Percentiles rank a stretch among this genome's conserved stretches.
Conservation (phyloP, 1,140 invertebrate species). For the Potamilus streckersoni region DNA sequence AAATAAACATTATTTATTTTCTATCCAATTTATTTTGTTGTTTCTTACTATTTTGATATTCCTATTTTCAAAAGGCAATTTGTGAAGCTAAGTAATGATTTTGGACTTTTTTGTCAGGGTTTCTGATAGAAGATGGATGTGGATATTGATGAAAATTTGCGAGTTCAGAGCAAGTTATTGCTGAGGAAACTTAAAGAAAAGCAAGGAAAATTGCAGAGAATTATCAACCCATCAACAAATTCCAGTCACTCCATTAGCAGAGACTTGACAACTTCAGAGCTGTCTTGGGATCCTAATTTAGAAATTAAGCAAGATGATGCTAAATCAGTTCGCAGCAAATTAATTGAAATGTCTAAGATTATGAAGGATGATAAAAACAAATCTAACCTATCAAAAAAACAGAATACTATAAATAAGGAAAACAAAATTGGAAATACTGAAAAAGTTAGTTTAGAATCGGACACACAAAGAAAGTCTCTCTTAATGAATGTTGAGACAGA, state of each 20-base stretch:
- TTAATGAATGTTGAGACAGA: too few species aligned
- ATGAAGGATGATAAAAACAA: background rate
- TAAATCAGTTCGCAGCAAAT: background rate
- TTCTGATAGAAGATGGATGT: constrained; percentile 12
- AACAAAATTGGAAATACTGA: too few species aligned
- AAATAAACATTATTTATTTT: too few species aligned
- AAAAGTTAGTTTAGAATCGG: too few species aligned
- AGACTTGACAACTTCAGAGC: background rate
- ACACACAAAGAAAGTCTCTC: too few species aligned
- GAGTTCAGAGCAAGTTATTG: constrained; percentile 23
- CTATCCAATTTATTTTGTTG: background rate
- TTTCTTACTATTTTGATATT: background rate
- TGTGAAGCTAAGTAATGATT: background rate
- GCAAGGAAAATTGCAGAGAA: constrained; percentile 20
- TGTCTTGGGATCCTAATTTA: background rate
- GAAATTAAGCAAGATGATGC: background rate
- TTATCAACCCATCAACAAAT: background rate
- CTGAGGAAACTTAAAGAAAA: constrained; percentile 26
- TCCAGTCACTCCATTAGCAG: background rate
- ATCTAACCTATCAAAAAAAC: too few species aligned
- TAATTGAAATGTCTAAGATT: background rate
- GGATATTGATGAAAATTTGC: constrained; percentile 24
- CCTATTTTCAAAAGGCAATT: background rate
- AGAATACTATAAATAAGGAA: too few species aligned
- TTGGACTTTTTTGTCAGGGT: background rate